Percentiles rank a stretch among this genome's conserved stretches.
Conservation (phyloP, 1,140 invertebrate genomes). For the Zaprionus vittiger region DNA sequence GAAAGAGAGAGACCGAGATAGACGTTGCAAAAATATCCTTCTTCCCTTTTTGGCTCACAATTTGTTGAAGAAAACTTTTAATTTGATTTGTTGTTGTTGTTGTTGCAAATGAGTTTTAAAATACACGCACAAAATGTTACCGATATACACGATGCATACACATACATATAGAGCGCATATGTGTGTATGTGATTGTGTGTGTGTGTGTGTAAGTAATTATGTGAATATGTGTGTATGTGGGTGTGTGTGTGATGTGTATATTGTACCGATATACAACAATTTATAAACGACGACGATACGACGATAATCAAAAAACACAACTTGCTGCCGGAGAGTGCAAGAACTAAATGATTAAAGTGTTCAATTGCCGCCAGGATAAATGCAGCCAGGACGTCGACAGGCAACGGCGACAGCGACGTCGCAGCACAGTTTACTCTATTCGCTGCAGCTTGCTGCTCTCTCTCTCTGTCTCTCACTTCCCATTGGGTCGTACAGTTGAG, state of each 20-base stretch:
- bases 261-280: conserved; percentile 81
- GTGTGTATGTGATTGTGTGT: conserved; percentile 35
- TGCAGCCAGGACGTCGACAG: conserved; percentile 71
- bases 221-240: conserved; percentile 28
- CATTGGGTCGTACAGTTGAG: conserved; percentile 56
- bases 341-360: conserved; percentile 84
- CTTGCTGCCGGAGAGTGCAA: conserved; percentile 84
- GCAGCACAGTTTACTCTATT: conserved; percentile 31
- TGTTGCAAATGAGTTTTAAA: conserved; percentile 67
- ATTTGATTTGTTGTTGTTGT: conserved; percentile 28
- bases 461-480: conserved; percentile 11
- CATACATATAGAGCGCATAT: conserved; percentile 18
- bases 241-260: conserved; percentile 70
- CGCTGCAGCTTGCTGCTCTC: conserved; percentile 27
- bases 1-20: not conserved
- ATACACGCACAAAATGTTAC: conserved; percentile 61
- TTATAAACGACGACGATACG: conserved; percentile 80
- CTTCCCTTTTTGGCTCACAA: conserved; percentile 43
- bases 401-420: conserved; percentile 33
- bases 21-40: conserved; percentile 57
- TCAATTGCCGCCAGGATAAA: conserved; percentile 78
- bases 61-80: conserved; percentile 39
- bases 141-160: conserved; percentile 36
- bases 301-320: conserved; percentile 84
- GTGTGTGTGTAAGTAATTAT: conserved; percentile 26